Conservation (phyloP, 2,888 invertebrate genomes). For the Thereva nobilitata region DNA sequence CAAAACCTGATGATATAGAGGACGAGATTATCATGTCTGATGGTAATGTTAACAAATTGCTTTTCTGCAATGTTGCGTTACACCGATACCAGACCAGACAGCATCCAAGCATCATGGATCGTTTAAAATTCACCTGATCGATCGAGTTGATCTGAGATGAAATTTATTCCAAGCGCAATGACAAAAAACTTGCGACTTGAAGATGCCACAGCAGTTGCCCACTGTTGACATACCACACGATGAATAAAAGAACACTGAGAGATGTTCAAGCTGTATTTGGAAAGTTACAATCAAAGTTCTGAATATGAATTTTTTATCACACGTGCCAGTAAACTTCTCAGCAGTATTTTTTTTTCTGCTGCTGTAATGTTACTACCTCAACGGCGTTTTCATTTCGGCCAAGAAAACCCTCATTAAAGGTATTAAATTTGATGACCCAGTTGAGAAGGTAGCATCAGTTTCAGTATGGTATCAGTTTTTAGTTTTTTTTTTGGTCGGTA, state of each 20-base stretch:
- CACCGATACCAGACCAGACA: too few species aligned
- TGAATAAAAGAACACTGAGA: constrained; percentile 15
- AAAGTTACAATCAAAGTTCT: too few species aligned
- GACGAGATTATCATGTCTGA: constrained; percentile 29
- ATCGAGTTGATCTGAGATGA: constrained; percentile 3
- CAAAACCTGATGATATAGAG: not conserved
- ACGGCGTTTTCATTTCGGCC: constrained; percentile 1
- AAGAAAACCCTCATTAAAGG: constrained; percentile 24
- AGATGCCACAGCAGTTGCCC: constrained; percentile 2
- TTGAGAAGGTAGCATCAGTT: constrained; percentile 24
- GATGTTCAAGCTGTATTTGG: too few species aligned
- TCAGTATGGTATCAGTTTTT: not conserved
- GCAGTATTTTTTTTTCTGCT: too few species aligned
- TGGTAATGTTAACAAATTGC: constrained; percentile 33
- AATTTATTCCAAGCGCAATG: constrained; percentile 20
- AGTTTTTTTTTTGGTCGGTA: too few species aligned
- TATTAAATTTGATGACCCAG: constrained; percentile 32
- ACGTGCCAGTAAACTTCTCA: too few species aligned
- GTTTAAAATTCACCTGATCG: constrained; percentile 26
- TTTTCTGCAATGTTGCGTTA: constrained; percentile 1
- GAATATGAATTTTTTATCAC: too few species aligned
- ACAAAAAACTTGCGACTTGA: constrained; percentile 11
- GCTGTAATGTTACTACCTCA: not conserved
- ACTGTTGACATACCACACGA: constrained; percentile 3
- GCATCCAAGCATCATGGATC: constrained; percentile 13